Base-by-base conservation (phyloP, 2,797 vertebrate genomes). In the Loriculus beryllinus region DNA sequence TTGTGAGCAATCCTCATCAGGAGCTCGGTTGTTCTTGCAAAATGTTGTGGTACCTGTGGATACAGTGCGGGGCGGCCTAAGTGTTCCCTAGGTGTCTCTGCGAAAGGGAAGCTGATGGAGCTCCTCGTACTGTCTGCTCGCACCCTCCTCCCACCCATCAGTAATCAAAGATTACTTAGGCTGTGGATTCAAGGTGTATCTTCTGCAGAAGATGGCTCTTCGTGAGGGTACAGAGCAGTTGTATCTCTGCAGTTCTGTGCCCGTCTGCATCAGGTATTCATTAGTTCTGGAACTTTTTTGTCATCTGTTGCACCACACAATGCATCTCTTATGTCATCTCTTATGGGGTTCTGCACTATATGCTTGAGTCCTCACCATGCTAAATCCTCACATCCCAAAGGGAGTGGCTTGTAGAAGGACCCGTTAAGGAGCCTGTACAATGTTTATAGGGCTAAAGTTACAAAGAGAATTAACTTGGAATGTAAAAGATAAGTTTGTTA, bases 271-370 rank as follows among this genome's bases (percentile, higher is more conserved):
- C 54, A 42, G 67, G 40, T 42, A 3, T 35, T 57, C 37, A 1
- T 48, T 35, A 21, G 12, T 20, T 25, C 35, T 12, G 21, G 29
- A 31, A 7, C 21, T 17, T 29, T 6, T 28, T 16, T 16, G 40
- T 35, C 69, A 25, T 26, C 54, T 43, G 10, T 26, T 14, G 51
- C 20, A 13, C 13, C 20, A 26, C n/a, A 8, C 62, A 19, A 0
- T 14, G 52, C 52, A 21, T 54, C 52, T 54, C 21, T 4, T 16
- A 8, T n/a, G 68, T 26, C 7, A 7, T 20, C 23, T 42, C 1
- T 21, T 75, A 0, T 0, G 6, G 14, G 7, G 7, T 25, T 77
- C 33, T 64, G 65, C 8, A 0, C 25, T 39, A 6, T 12, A 16
- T 17, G n/a, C 39, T 42, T 42, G 29, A 23, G 25, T 19, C 20